These are phyloP conservation scores for Imbricaverruca yamaguchii DNA, from an alignment of 2,888 invertebrate genomes.

Conservation along the genomic window DNA sequence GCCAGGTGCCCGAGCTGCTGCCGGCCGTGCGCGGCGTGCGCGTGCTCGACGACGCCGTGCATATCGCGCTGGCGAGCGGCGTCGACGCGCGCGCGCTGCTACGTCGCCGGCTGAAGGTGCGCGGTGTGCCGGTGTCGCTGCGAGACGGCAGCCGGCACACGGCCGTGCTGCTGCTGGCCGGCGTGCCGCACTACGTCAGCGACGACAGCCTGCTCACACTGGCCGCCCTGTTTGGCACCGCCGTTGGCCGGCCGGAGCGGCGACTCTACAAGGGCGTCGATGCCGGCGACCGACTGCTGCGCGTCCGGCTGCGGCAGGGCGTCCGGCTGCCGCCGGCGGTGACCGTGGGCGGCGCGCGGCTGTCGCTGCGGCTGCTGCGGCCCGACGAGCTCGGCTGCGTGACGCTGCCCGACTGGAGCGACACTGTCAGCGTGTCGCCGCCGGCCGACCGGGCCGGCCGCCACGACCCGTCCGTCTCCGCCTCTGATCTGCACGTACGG, in stretches of 20 bases:
- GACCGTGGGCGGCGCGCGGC: conserved; percentile 38
- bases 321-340: conserved; percentile 35
- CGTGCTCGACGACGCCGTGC: conserved; percentile 38
- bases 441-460: background rate
- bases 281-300: conserved; percentile 40
- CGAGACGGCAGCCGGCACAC: conserved; percentile 39
- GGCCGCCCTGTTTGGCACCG: conserved; percentile 39
- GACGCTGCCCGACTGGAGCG: background rate
- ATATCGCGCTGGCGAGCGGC: conserved; percentile 38
- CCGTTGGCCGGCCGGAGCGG: conserved; percentile 41
- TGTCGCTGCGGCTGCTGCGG: conserved; percentile 36
- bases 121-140: conserved; percentile 36
- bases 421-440: background rate
- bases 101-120: conserved; percentile 35
- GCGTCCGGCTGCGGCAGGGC: conserved; percentile 36
- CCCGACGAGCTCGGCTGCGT: conserved; percentile 19
- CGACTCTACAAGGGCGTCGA: conserved; percentile 42
- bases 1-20: conserved; percentile 38
- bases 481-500: background rate
- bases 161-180: conserved; percentile 38
- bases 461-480: too few relatives aligned
- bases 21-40: conserved; percentile 39
- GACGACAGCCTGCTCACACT: conserved; percentile 38
- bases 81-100: conserved; percentile 37
- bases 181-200: conserved; percentile 40